Conservation (phyloP, 2,113 vertebrate genomes). For the Colinus virginianus region DNA sequence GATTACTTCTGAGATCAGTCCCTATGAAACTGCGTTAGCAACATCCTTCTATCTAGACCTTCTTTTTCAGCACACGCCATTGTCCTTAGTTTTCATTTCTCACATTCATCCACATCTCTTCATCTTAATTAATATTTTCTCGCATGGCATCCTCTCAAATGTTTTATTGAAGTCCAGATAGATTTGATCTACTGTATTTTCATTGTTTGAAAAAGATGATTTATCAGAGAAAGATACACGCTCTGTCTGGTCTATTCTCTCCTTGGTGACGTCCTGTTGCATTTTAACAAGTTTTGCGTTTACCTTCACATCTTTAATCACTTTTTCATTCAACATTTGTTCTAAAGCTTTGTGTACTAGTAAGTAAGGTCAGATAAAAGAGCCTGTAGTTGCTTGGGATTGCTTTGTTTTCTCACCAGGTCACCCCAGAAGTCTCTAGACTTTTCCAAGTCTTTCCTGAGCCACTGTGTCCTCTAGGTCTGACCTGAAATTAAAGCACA, state of each 20-base stretch:
- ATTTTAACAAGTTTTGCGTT: slow-evolving; percentile 32
- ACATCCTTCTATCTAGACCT: neutral
- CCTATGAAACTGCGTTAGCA: slow-evolving; percentile 6
- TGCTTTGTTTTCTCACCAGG: neutral
- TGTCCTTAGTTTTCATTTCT: slow-evolving; percentile 42
- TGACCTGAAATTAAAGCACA: slow-evolving; percentile 4
- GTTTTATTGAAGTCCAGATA: slow-evolving; percentile 22
- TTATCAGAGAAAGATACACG: slow-evolving; percentile 16
- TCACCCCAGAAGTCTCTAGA: neutral
- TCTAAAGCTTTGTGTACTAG: slow-evolving; percentile 15
- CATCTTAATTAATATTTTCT: slow-evolving; percentile 63
- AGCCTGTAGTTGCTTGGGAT: neutral
- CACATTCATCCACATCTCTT: slow-evolving; percentile 31
- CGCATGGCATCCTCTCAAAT: neutral
- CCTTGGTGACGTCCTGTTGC: neutral
- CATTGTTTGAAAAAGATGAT: slow-evolving; percentile 29
- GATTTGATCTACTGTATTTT: slow-evolving; percentile 21
- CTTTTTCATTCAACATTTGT: neutral
- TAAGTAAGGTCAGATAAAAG: slow-evolving; percentile 10
- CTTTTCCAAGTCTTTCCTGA: neutral
- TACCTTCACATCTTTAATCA: slow-evolving; percentile 29
- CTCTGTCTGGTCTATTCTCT: neutral
- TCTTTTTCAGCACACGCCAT: neutral
- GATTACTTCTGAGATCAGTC: neutral
- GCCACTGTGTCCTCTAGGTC: neutral